A percentile compares a stretch with the other conserved stretches of the same genome.
phyloP scores from a whole-genome alignment of 2,113 vertebrate species.

The Rhinogobius similis region DNA sequence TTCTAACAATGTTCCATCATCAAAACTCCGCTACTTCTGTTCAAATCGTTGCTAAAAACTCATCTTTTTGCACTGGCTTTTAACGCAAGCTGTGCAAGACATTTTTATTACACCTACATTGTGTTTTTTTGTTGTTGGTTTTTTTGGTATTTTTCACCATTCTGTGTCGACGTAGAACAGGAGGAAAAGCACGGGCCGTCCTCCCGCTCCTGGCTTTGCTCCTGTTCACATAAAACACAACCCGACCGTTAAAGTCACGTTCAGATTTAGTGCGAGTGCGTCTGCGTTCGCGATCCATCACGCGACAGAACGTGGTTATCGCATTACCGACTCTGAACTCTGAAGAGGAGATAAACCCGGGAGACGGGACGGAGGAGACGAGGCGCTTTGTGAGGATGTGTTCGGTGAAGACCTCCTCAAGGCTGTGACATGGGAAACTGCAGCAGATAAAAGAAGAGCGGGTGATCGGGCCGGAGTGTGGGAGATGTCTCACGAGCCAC shows the following conservation, averaged over 20 bases:
- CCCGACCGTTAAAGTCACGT: slow-evolving; percentile 58
- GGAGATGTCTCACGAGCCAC: slow-evolving; percentile 2
- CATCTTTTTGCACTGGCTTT: no score
- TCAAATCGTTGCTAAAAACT: no score
- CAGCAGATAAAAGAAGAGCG: slow-evolving; percentile 31
- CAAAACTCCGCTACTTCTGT: no score
- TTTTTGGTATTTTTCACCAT: slow-evolving; percentile 22
- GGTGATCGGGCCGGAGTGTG: slow-evolving; percentile 30
- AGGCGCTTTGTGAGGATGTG: slow-evolving; percentile 50
- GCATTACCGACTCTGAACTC: no score
- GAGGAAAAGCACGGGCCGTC: slow-evolving; percentile 36
- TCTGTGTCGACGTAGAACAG: slow-evolving; percentile 56
- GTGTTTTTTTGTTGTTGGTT: no score
- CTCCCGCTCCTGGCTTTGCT: slow-evolving; percentile 42
- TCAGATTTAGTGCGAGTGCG: slow-evolving; percentile 25
- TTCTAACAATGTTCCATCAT: no score
- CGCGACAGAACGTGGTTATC: slow-evolving; percentile 61
- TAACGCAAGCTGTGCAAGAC: no score
- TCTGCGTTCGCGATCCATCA: slow-evolving; percentile 63
- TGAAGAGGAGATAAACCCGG: no score
- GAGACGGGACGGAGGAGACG: slow-evolving; percentile 24
- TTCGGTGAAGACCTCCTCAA: slow-evolving; percentile 25
- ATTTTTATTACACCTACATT: no score
- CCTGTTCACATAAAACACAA: slow-evolving; percentile 48
- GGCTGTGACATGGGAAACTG: slow-evolving; percentile 40